Evolutionary conservation across 2,113 vertebrate genomes (phyloP), one percentile per base, ranked within the genome.

Genomic region (Rhodinocichla rosea): DNA sequence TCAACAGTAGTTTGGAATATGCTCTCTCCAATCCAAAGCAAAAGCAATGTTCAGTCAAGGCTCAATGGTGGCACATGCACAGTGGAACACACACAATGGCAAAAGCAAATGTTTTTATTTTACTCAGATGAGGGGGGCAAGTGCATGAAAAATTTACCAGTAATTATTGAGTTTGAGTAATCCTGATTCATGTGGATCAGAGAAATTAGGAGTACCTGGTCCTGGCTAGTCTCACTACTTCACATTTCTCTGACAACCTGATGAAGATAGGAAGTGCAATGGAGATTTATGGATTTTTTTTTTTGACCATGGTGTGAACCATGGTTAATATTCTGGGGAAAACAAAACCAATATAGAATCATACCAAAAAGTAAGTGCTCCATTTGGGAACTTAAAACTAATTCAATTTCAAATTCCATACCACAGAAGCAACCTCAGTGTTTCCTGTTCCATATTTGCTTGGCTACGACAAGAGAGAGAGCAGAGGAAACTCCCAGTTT

Each of bases 71-170:
- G 53, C 15, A 62, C 9, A 3, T 9, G 9, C 20, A 20, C 3
- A 64, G 12, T 15, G 37, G 37, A 69, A 83, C 8, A 23, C 9
- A 75, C 28, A 55, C 21, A 50, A n/a, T 44, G 21, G 20, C 13
- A 50, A 80, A 14, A 86, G 9, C 4, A 60, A 42, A 5, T 56
- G 15, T 11, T 67, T 65, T 30, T 1, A 79, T 53, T 64, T 69
- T 69, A 55, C 6, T 55, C 52, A 8, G 28, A 69, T 35, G 32
- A 69, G 9, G 2, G 4, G 5, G 13, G 4, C 47, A 74, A 42
- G 4, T 2, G 1, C 28, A 4, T 2, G 1, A 49, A 44, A 13
- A 30, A 39, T 70, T 65, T 52, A 16, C 6, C 11, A 57, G 9
- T 35, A 47, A 35, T 71, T 59, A 37, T 4, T 52, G 35, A 32